These are phyloP conservation scores for Augiades crinisus DNA, from an alignment of 2,888 invertebrate species.

Conservation along the genomic window DNA sequence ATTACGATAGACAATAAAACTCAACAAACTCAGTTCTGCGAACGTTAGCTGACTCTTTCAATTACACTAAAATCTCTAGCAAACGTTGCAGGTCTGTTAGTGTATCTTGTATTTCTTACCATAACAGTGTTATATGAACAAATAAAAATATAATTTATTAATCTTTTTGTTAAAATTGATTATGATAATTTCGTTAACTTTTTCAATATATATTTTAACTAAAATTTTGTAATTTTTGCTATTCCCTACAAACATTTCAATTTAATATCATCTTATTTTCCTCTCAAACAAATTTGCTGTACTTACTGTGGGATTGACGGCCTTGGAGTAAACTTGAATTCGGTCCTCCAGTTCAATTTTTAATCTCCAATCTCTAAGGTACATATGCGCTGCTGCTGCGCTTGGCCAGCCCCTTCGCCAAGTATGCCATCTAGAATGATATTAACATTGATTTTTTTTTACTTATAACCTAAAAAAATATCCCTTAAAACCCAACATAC, in stretches of 20 bases:
- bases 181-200: no score
- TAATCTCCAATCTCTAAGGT: constrained; percentile 70
- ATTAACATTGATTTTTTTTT: no score
- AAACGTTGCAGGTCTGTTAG: constrained; percentile 10
- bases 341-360: constrained; percentile 68
- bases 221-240: no score
- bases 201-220: no score
- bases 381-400: constrained; percentile 69
- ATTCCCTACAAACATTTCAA: no score
- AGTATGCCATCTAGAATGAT: constrained; percentile 64
- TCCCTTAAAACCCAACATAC: no score
- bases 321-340: constrained; percentile 66
- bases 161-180: no score
- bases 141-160: no score
- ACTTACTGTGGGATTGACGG: constrained; percentile 63
- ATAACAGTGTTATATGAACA: no score
- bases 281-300: not conserved
- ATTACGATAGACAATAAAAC: no score
- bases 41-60: constrained; percentile 15
- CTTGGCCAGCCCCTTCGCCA: constrained; percentile 72
- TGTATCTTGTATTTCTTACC: constrained; percentile 1
- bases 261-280: not conserved
- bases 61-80: constrained; percentile 20
- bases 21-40: constrained; percentile 7
- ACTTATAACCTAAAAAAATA: no score